Evolutionary conservation across 2,888 invertebrate species (phyloP), one percentile per base, ranked within the genome.

Genomic region (Tetranychus truncatus): DNA sequence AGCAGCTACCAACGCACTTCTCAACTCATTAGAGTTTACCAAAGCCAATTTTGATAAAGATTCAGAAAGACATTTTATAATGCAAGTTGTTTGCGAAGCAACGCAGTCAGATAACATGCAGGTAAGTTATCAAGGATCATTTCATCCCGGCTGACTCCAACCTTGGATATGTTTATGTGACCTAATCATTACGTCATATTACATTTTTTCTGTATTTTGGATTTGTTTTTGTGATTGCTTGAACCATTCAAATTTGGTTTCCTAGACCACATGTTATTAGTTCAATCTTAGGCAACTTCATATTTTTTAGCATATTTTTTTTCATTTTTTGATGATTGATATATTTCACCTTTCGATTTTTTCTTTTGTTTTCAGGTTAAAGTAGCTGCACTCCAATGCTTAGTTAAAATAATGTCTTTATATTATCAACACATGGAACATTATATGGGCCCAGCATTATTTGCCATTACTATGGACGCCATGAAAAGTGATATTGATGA

Each of bases 351-450:
- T 74, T 6, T 55, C 55, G 8, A 55, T 45, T 24, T 55, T 15
- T 55, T 15, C 15, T 55, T 55, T 55, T 46, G 46, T 6, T 55
- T 66, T 44, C 65, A 92, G 84, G 92, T 99, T 73, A 89, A 90
- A 85, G 97, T 99, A 20, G 95, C 95, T 11, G 95, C 99, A 3
- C 86, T 99, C 75, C 97, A 99, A 83, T 99, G 99, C 85, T 87
- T 99, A 81, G 99, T 92, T 78, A 95, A 95, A 86, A 97, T 99
- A 80, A 90, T 99, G 87, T 92, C 96, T 0, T 86, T 99, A 5
- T 99, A 99, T 83, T 99, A 99, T 83, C 92, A 95, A 83, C 91
- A 92, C 82, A 99, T 99, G 99, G 96, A 99, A 83, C 90, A 92
- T 18, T 99, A 99, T 82, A 99, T 99, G 99, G 93, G 90, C 0